Base-by-base conservation (phyloP, 2,888 invertebrate species). In the Drosophila longiperda region DNA sequence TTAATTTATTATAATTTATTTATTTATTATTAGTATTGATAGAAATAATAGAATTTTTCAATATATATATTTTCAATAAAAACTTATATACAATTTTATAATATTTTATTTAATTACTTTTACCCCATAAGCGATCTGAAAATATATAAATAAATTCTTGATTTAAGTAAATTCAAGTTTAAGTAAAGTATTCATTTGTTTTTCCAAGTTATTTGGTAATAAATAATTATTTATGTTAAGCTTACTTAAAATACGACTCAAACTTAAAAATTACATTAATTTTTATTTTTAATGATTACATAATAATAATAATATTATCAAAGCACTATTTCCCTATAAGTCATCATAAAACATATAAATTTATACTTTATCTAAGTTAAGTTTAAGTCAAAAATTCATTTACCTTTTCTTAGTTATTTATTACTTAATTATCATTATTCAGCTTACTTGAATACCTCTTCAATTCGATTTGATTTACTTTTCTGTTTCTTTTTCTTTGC, bases 191-290 rank as follows among this genome's bases (percentile, higher is more conserved):
- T 40, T 5, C 2, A n/a, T 5, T 40, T n/a, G 11, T 9, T 2
- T 11, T n/a, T n/a, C 0, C 0, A 0, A n/a, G 9, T 9, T n/a
- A n/a, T 40, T 17, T 17, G 4, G 4, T 38, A n/a, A 9, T 9
- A 29, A 29, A 29, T 0, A 29, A 29, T 6, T n/a, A n/a, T 11
- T 17, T 38, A 8, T 38, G 17, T 1, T 9, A 40, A 40, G n/a
- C 8, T 17, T 8, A 17, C 8, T 42, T 20, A 2, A 42, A 42
- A 11, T 5, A n/a, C 5, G 45, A 3, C 3, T 7, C 20, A 12
- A 20, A 20, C 20, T 12, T 20, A 12, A 20, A 15, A 20, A 26
- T 26, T 26, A 26, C 4, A 26, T 4, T 4, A 26, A 26, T 26
- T 26, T 4, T 26, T n/a, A n/a, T 26, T 26, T 26, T 0, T 4